Base-by-base conservation (phyloP, 2,888 invertebrate genomes). In the Lycophotia porphyrea region DNA sequence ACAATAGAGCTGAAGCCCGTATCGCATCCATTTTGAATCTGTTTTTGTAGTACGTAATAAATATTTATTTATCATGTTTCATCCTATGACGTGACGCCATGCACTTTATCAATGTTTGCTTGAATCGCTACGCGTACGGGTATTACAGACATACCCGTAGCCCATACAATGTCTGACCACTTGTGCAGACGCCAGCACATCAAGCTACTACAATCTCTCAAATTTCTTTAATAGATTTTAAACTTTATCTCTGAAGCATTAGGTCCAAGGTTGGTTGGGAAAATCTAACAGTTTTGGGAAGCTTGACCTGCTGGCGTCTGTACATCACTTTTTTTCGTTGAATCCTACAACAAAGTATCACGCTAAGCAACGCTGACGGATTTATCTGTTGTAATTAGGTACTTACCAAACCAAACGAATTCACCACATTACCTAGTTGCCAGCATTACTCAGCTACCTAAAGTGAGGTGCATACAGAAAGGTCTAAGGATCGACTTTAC, bases 1-100 rank as follows among this genome's bases (percentile, higher is more conserved):
- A 92, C 90, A 92, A 92, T 91, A 89, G 88, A 88, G 82, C 80
- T 76, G 74, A 81, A 81, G 84, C 77, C 76, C 83, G 83, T 83
- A 88, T 86, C 84, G 87, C 78, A 80, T 84, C 73, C 76, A 86
- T 85, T 76, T 82, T 81, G 64, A 76, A 84, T 82, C 52, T 75
- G 81, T 85, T 87, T 84, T 87, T 88, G 78, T 76, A 71, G 58
- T 61, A 72, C 34, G 77, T 76, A 83, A 86, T 88, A 87, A 84
- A 87, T 88, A 86, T 86, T 82, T 87, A 85, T 87, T 85, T 87
- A 84, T 85, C 85, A 84, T 81, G 72, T 78, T 85, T 78, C 83
- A 85, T 85, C 73, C 67, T 75, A 71, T 73, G 75, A 84, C 67
- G 71, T 81, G 87, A 82, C 61, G 86, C 74, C 78, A 52, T 77